A percentile compares a stretch with the other conserved stretches of the same genome.
These are phyloP conservation scores for Sus scrofa DNA, from an alignment of 2,113 vertebrate species.

Conservation along the genomic window T2T-Sscrofa CM000819.6:123461001-123461500, in stretches of 20 bases:
- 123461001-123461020: not conserved
- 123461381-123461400: not conserved
- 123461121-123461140: not conserved
- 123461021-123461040: not conserved
- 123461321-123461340: not conserved
- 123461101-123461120: not conserved
- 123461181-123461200: not conserved
- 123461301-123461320: not conserved
- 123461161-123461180: not conserved
- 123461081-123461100: not conserved
- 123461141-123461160: not conserved
- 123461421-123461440: not conserved
- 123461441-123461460: not conserved
- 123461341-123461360: not conserved
- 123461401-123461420: not conserved
- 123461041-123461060: not conserved
- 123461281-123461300: slow-evolving; percentile 39
- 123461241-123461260: not conserved
- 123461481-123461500: not conserved
- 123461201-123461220: not conserved
- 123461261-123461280: not conserved
- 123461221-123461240: not conserved
- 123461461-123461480: not conserved
- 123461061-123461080: not conserved
- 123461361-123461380: not conserved